These are phyloP conservation scores for Triplophysa tibetana DNA, from an alignment of 2,113 vertebrate genomes.

Conservation along the genomic window DNA sequence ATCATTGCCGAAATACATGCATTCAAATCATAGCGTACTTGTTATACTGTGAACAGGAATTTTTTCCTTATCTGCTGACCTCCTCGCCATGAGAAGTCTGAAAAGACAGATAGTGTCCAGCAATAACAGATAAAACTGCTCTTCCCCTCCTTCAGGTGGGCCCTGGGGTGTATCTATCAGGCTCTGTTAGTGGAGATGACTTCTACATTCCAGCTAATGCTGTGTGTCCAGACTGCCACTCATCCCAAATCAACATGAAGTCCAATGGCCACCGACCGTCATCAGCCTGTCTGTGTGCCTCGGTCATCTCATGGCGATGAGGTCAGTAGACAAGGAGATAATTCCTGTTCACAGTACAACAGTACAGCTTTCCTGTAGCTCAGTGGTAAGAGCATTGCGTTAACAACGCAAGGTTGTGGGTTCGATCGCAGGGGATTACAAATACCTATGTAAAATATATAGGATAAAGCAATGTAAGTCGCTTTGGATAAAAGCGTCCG, in stretches of 20 bases:
- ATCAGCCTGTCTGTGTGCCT: constrained; percentile 75
- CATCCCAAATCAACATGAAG: constrained; percentile 67
- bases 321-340: too few relatives aligned
- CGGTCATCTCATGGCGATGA: constrained; percentile 73
- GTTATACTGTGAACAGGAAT: neutral
- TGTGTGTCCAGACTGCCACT: constrained; percentile 74
- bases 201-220: constrained; percentile 78
- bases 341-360: too few relatives aligned
- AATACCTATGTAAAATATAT: too few relatives aligned
- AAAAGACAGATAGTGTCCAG: constrained; percentile 11
- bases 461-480: too few relatives aligned
- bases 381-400: too few relatives aligned
- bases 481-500: too few relatives aligned
- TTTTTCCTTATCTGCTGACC: neutral
- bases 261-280: constrained; percentile 66
- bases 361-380: too few relatives aligned
- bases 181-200: constrained; percentile 76
- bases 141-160: constrained; percentile 49
- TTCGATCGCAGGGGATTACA: too few relatives aligned
- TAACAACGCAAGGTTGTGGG: too few relatives aligned
- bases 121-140: constrained; percentile 15
- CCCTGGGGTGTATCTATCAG: constrained; percentile 56
- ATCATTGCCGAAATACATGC: too few relatives aligned
- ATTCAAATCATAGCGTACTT: too few relatives aligned
- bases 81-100: constrained; percentile 72